Conservation (phyloP, 2,797 vertebrate species). For the Paramormyrops hopkinsi region DNA sequence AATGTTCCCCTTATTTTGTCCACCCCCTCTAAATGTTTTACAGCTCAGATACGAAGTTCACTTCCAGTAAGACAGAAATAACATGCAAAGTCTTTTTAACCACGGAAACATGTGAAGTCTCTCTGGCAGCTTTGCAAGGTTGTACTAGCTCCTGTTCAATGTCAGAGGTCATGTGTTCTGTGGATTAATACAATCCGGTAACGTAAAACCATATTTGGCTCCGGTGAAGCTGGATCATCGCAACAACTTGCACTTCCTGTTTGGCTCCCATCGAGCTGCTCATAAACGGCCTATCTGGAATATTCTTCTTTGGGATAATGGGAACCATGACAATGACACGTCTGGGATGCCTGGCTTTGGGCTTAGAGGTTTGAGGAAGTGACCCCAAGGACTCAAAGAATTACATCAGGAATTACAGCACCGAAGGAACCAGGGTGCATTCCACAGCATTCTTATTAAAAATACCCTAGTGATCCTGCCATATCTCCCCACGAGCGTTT, state of each 20-base stretch:
- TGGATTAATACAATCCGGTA: constrained; percentile 9
- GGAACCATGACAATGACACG: not conserved
- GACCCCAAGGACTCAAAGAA: not conserved
- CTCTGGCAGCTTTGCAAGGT: not conserved
- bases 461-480: not conserved
- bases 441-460: not conserved
- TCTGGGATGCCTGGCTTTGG: not conserved
- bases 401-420: not conserved
- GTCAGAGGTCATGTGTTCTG: not conserved
- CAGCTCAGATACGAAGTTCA: not conserved
- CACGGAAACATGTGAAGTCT: not conserved
- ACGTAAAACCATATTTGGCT: not conserved
- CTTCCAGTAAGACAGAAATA: not conserved
- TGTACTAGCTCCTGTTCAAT: not conserved
- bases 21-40: not conserved
- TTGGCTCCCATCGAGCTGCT: not conserved
- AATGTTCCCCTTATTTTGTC: not conserved
- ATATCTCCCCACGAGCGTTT: constrained; percentile 12
- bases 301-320: not conserved
- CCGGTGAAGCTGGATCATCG: not conserved
- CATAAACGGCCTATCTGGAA: not conserved
- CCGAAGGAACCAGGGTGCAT: not conserved
- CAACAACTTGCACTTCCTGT: not conserved
- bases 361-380: not conserved
- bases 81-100: not conserved